Base-by-base conservation (phyloP, 2,888 invertebrate species). In the Caenorhabditis sinica region DNA sequence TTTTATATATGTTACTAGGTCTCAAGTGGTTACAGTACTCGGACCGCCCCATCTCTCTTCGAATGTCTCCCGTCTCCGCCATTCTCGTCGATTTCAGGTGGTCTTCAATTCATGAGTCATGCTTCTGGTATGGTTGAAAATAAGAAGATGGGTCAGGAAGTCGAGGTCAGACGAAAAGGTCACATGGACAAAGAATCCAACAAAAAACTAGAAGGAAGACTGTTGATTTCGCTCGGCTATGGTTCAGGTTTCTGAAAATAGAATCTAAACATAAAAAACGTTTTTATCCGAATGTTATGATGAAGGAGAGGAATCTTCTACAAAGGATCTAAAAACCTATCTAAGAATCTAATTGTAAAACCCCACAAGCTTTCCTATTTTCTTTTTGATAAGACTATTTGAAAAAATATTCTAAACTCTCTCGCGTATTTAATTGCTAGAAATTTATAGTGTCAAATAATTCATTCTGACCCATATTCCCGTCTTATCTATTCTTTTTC, bases 11-110 rank as follows among this genome's bases (percentile, higher is more conserved):
- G 28, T 65, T 65, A 76, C 63, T 28, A 25, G 74, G 71, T 76
- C 72, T 83, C 53, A 83, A 83, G 82, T 83, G 82, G 82, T 83
- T 83, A 83, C 77, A 77, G 82, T 83, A 77, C 77, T 72, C 80
- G 72, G 33, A 58, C 80, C 80, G 73, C 73, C 80, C 79, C 20
- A 56, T 61, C 53, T 60, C 45, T 30, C 17, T 65, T 61, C 23
- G 13, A 43, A 40, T 45, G 65, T 66, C 69, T 63, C 43, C 20
- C 53, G 77, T 77, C 71, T 76, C 65, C 33, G 33, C 36, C 58
- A 49, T 76, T 75, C 68, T 51, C 43, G 36, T 45, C 61, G 33
- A 72, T 79, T 79, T 79, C 79, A 79, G 79, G 79, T 56, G 71
- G 68, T 76, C 61, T 68, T 61, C 51, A 30, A 61, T 17, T 33